A percentile compares a stretch with the other conserved stretches of the same genome.
Evolutionary conservation across 2,888 invertebrate genomes (phyloP).

Genomic region (Phania funesta): DNA sequence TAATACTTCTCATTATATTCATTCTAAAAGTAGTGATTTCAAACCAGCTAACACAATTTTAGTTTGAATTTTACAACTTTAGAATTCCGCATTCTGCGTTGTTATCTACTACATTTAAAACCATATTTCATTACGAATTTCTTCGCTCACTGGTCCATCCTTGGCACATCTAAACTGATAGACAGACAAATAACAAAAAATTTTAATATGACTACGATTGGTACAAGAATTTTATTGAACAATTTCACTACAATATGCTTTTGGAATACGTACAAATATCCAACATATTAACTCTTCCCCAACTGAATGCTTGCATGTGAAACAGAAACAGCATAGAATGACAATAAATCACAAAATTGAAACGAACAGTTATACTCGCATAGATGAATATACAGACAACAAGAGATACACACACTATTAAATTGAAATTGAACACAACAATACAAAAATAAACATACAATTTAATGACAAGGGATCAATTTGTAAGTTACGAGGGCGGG

Average conservation of each 20-base stretch:
- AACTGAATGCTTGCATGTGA: neutral
- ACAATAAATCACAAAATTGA: constrained; percentile 60
- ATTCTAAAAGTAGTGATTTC: no score
- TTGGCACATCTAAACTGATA: constrained; percentile 19
- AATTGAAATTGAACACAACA: constrained; percentile 33
- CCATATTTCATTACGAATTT: neutral
- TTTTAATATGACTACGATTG: neutral
- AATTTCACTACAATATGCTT: constrained; percentile 42
- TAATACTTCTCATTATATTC: no score
- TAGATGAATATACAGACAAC: neutral
- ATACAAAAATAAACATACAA: constrained; percentile 8
- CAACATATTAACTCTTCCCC: neutral
- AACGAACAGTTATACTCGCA: constrained; percentile 42
- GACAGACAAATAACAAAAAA: constrained; percentile 20
- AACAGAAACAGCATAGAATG: constrained; percentile 37
- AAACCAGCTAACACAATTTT: no score
- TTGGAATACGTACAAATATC: neutral
- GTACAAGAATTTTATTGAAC: constrained; percentile 35
- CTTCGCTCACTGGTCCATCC: neutral
- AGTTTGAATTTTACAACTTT: no score
- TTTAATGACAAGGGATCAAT: neutral
- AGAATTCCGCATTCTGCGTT: no score
- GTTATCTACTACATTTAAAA: no score
- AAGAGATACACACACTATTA: constrained; percentile 32
- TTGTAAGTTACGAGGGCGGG: constrained; percentile 19